Evolutionary conservation across 2,113 vertebrate species (phyloP).

Genomic region (Labeo rohita): DNA sequence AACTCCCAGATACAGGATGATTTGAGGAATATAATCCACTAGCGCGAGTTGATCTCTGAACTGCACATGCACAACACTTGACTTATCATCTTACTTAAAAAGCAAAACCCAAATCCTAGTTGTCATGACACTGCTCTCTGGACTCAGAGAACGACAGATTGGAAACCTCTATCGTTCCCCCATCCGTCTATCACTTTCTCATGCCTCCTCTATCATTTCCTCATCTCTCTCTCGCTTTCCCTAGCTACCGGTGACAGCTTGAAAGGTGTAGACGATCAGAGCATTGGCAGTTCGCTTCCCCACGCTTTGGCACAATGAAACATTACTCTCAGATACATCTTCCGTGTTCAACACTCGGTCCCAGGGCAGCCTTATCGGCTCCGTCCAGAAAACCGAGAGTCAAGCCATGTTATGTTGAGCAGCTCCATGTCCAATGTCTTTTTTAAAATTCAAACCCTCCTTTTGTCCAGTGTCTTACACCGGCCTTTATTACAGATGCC

Average conservation of each 20-base stretch:
- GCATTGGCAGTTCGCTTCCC: slow-evolving; percentile 68
- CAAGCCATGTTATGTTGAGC: slow-evolving; percentile 53
- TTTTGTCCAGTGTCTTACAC: slow-evolving; percentile 57
- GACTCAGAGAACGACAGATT: slow-evolving; percentile 37
- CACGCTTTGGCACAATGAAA: slow-evolving; percentile 59
- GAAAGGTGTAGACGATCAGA: slow-evolving; percentile 65
- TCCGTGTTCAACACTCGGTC: slow-evolving; percentile 65
- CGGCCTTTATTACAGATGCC: slow-evolving; percentile 39
- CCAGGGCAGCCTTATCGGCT: slow-evolving; percentile 65
- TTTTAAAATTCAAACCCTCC: slow-evolving; percentile 72
- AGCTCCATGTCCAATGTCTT: slow-evolving; percentile 62
- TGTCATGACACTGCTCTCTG: slow-evolving; percentile 32
- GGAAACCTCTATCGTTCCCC: slow-evolving; percentile 39
- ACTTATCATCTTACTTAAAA: slow-evolving; percentile 30
- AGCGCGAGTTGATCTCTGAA: slow-evolving; percentile 4
- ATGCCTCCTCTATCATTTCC: slow-evolving; percentile 52
- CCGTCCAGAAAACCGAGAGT: slow-evolving; percentile 61
- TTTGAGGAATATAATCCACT: slow-evolving; percentile 3
- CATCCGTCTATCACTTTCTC: slow-evolving; percentile 50
- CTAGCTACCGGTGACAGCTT: slow-evolving; percentile 66
- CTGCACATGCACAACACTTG: slow-evolving; percentile 4
- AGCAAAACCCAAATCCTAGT: slow-evolving; percentile 14
- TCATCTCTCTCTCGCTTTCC: slow-evolving; percentile 47
- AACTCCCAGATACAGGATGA: not conserved
- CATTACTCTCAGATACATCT: slow-evolving; percentile 79